Conservation (phyloP, 2,113 vertebrate genomes). For the Caranx melampygus region DNA sequence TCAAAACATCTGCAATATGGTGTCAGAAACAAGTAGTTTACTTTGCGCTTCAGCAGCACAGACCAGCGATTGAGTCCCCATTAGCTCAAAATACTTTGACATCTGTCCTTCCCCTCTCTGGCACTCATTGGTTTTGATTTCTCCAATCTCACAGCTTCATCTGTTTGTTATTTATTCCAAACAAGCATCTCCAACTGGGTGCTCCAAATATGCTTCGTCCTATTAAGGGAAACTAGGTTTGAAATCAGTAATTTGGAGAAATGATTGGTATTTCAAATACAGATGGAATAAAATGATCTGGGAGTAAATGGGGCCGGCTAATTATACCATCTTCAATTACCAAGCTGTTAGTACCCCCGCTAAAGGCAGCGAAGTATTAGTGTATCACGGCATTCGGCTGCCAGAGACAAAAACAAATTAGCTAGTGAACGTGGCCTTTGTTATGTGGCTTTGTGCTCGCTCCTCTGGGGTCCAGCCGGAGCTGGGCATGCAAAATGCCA, state of each 20-base stretch:
- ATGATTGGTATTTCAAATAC: conserved; percentile 42
- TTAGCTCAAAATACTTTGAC: conserved; percentile 17
- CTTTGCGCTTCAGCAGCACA: background rate
- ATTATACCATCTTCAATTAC: conserved; percentile 60
- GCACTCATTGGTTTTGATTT: conserved; percentile 22
- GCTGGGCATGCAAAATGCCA: conserved; percentile 38
- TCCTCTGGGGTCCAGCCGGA: conserved; percentile 50
- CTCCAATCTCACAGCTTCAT: conserved; percentile 18
- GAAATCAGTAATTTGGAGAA: conserved; percentile 40
- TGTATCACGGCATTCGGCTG: conserved; percentile 45
- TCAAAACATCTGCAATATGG: background rate
- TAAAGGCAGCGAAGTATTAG: conserved; percentile 46
- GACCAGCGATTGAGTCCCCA: background rate
- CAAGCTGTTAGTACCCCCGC: conserved; percentile 31
- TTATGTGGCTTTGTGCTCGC: conserved; percentile 37
- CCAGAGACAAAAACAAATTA: conserved; percentile 68
- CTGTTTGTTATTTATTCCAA: conserved; percentile 48
- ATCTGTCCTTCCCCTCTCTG: conserved; percentile 29
- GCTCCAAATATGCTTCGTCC: conserved; percentile 23
- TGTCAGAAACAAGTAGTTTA: background rate
- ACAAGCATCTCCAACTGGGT: conserved; percentile 14
- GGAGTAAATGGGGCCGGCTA: conserved; percentile 44
- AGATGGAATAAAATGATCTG: conserved; percentile 20
- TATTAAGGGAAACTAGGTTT: conserved; percentile 35
- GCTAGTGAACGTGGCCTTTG: conserved; percentile 61